A percentile compares a stretch with the other conserved stretches of the same genome.
Evolutionary conservation across 2,797 vertebrate genomes (phyloP).

Genomic region (Buceros bicornis): DNA sequence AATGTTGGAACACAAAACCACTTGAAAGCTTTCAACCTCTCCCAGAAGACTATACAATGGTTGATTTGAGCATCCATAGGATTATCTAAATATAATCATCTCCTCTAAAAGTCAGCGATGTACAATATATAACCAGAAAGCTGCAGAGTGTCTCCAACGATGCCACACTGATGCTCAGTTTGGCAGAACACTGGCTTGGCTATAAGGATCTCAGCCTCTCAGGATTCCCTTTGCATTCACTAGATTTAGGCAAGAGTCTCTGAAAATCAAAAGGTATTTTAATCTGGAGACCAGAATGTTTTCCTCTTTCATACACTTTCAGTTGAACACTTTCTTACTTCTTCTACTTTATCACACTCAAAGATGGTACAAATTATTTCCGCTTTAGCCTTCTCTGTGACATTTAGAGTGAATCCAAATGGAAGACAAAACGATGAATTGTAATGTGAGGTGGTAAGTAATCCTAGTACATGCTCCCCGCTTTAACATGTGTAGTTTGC

Average conservation of each 20-base stretch:
- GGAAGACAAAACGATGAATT: not conserved
- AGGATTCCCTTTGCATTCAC: not conserved
- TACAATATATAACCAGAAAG: not conserved
- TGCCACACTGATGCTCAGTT: not conserved
- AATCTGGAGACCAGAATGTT: not conserved
- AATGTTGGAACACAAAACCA: not conserved
- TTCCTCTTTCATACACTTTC: not conserved
- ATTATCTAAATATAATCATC: not conserved
- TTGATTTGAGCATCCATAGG: not conserved
- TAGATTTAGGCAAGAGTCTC: not conserved
- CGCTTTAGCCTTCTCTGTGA: not conserved
- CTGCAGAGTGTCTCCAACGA: not conserved
- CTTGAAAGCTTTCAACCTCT: constrained; percentile 20
- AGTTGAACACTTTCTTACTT: not conserved
- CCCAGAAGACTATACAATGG: not conserved
- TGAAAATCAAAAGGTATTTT: not conserved
- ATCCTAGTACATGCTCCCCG: not conserved
- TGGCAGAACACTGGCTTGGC: not conserved
- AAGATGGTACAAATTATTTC: not conserved
- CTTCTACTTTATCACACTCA: not conserved
- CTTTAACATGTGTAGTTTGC: not conserved
- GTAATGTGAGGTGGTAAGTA: not conserved
- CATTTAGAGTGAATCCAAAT: not conserved
- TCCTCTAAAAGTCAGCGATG: not conserved
- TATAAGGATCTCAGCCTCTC: not conserved